These are phyloP conservation scores for Eutrigla gurnardus DNA, from an alignment of 2,797 vertebrate species.

Conservation along the genomic window DNA sequence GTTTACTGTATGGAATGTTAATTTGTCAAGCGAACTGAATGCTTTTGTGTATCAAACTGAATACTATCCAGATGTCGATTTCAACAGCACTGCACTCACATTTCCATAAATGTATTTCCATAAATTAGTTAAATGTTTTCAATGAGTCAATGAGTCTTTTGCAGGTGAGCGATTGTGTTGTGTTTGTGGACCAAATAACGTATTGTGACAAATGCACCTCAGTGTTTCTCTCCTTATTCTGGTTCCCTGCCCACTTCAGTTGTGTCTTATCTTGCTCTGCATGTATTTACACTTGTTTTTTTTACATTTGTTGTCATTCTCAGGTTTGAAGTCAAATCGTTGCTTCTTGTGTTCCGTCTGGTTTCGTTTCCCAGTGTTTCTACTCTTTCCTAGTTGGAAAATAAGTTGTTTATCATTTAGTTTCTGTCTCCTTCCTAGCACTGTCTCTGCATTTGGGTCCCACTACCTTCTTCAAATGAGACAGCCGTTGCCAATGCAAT, in stretches of 20 bases:
- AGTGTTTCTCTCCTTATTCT: neutral
- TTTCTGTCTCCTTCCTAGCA: neutral
- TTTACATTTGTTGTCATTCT: neutral
- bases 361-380: neutral
- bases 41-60: too few relatives aligned
- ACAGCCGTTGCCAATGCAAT: neutral
- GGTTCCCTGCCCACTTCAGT: neutral
- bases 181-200: neutral
- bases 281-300: neutral
- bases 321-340: neutral
- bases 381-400: neutral
- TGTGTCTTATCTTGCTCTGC: neutral
- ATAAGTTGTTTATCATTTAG: neutral
- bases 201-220: too few relatives aligned
- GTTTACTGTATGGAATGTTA: too few relatives aligned
- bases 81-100: too few relatives aligned
- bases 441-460: neutral
- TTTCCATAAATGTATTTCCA: too few relatives aligned
- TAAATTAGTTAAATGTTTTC: too few relatives aligned
- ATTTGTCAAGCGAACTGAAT: too few relatives aligned
- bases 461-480: neutral
- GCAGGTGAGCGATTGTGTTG: too few relatives aligned
- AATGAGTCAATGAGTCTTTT: too few relatives aligned
- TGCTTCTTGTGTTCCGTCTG: neutral
- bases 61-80: too few relatives aligned